phyloP scores from a whole-genome alignment of 2,888 invertebrate genomes.

The Cheilosia soror region DNA sequence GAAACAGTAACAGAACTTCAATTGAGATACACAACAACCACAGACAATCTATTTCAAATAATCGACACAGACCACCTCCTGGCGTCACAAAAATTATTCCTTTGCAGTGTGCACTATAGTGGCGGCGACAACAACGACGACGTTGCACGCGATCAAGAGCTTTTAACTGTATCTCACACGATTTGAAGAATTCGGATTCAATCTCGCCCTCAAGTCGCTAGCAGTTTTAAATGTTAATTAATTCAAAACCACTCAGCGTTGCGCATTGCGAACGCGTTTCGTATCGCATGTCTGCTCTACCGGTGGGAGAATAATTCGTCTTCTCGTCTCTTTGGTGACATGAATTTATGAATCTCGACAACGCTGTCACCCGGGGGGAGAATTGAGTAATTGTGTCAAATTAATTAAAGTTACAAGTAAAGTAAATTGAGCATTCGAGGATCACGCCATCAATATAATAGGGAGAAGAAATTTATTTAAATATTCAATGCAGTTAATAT shows the following conservation, averaged over 20 bases:
- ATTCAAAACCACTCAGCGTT: constrained; percentile 55
- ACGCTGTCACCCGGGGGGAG: no score
- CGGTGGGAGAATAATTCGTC: constrained; percentile 13
- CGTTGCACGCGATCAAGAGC: constrained; percentile 59
- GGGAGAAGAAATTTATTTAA: no score
- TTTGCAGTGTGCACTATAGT: constrained; percentile 40
- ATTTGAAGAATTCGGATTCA: constrained; percentile 2
- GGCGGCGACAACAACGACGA: constrained; percentile 17
- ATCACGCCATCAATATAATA: no score
- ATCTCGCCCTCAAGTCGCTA: not conserved
- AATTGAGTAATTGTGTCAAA: constrained; percentile 48
- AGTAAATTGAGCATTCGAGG: no score
- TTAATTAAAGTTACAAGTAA: constrained; percentile 18
- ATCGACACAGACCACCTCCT: not conserved
- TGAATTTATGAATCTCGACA: constrained; percentile 8
- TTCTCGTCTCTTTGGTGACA: constrained; percentile 24
- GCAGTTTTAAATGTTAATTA: constrained; percentile 67
- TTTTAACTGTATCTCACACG: constrained; percentile 4
- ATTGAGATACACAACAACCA: not conserved
- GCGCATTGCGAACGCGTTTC: constrained; percentile 35
- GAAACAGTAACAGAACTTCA: constrained; percentile 20
- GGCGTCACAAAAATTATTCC: constrained; percentile 15
- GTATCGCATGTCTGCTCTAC: not conserved
- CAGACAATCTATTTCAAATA: not conserved
- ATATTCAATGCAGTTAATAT: no score